phyloP scores from a whole-genome alignment of 1,140 invertebrate genomes.

The Papilio machaon region DNA sequence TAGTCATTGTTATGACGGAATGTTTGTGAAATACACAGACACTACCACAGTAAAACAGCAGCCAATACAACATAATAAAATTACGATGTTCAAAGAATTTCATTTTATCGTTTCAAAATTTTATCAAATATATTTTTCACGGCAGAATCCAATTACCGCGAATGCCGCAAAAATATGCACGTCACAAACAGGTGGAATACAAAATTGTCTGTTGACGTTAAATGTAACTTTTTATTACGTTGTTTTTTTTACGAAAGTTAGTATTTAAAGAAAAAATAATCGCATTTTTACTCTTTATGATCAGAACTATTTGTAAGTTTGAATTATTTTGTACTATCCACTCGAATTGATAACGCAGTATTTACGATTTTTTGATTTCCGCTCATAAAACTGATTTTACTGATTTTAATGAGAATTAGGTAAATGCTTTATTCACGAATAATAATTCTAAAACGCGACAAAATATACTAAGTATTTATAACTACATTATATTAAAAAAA shows the following conservation, averaged over 20 bases:
- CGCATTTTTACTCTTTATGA: not conserved
- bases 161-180: conserved; percentile 21
- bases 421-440: too few relatives aligned
- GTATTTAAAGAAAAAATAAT: not conserved
- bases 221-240: conserved; percentile 19
- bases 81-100: conserved; percentile 7
- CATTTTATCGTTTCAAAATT: conserved; percentile 23
- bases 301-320: not conserved
- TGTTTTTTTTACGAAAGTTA: not conserved
- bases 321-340: too few relatives aligned
- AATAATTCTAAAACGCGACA: too few relatives aligned
- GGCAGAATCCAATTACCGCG: conserved; percentile 17
- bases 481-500: too few relatives aligned
- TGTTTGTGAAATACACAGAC: not conserved
- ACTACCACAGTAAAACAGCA: not conserved
- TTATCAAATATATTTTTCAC: conserved; percentile 29
- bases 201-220: conserved; percentile 25
- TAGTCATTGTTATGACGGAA: not conserved
- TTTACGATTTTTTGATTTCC: too few relatives aligned
- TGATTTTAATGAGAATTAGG: too few relatives aligned
- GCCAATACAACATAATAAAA: not conserved
- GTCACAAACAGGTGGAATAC: conserved; percentile 27
- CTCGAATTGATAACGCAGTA: too few relatives aligned
- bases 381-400: too few relatives aligned
- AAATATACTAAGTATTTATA: too few relatives aligned